These are phyloP conservation scores for Brenthis daphne DNA, from an alignment of 2,888 invertebrate genomes.

Conservation along the genomic window DNA sequence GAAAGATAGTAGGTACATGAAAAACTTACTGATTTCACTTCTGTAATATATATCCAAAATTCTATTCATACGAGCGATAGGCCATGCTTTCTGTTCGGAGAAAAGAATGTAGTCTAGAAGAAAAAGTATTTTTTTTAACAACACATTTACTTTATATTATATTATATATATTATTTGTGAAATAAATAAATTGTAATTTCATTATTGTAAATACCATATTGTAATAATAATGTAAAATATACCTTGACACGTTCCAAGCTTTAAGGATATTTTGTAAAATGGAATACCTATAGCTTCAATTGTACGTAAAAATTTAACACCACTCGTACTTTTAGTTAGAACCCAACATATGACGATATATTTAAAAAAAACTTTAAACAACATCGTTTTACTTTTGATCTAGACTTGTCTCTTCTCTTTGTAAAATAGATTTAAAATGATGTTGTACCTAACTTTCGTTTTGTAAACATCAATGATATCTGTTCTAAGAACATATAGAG, in stretches of 20 bases:
- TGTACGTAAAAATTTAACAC: constrained; percentile 45
- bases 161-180: neutral
- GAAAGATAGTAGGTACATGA: constrained; percentile 32
- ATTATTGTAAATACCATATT: no score
- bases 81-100: constrained; percentile 61
- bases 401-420: no score
- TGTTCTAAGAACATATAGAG: neutral
- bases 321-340: constrained; percentile 39
- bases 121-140: constrained; percentile 18
- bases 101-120: constrained; percentile 55
- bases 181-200: neutral
- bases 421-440: no score
- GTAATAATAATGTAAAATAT: constrained; percentile 28
- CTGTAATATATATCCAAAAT: constrained; percentile 66
- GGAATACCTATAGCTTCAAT: constrained; percentile 56
- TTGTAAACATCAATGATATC: neutral
- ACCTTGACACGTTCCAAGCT: constrained; percentile 65
- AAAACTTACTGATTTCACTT: constrained; percentile 54
- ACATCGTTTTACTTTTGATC: neutral
- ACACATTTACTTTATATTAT: neutral
- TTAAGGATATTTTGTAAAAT: constrained; percentile 62
- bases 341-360: constrained; percentile 11
- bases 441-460: no score
- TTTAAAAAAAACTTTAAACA: neutral
- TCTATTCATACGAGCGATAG: constrained; percentile 53